These are phyloP conservation scores for Benthochromis sp. DNA, from an alignment of 2,113 vertebrate species.

Conservation along the genomic window DNA sequence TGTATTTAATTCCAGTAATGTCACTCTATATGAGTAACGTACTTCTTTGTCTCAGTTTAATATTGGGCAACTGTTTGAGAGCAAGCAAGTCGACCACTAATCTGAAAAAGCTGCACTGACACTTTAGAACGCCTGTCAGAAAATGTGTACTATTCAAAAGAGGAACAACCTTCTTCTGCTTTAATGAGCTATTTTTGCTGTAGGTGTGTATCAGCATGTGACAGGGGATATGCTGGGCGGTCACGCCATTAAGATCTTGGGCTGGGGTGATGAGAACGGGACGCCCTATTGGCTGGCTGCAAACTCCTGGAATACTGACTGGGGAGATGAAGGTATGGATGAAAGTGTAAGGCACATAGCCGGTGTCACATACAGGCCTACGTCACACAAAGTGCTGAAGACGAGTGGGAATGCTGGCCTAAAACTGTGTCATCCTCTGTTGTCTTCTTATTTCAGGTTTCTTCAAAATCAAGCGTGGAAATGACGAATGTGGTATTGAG, in stretches of 20 bases:
- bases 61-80: neutral
- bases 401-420: neutral
- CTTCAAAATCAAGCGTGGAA: constrained; percentile 87
- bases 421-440: accelerated
- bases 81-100: neutral
- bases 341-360: neutral
- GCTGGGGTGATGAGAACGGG: constrained; percentile 82
- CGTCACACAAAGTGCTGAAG: neutral
- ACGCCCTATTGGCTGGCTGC: constrained; percentile 87
- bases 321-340: constrained; percentile 84
- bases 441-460: constrained; percentile 68
- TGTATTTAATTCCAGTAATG: neutral
- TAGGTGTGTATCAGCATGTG: constrained; percentile 88
- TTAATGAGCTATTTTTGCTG: neutral
- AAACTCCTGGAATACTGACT: constrained; percentile 94
- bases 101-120: neutral
- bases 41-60: neutral
- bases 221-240: constrained; percentile 79
- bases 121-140: neutral
- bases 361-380: neutral
- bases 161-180: neutral
- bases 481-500: constrained; percentile 87
- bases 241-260: constrained; percentile 85
- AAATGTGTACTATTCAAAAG: neutral
- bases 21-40: neutral